These are phyloP conservation scores for Asteroscopus sphinx DNA, from an alignment of 2,888 invertebrate species.

Conservation along the genomic window DNA sequence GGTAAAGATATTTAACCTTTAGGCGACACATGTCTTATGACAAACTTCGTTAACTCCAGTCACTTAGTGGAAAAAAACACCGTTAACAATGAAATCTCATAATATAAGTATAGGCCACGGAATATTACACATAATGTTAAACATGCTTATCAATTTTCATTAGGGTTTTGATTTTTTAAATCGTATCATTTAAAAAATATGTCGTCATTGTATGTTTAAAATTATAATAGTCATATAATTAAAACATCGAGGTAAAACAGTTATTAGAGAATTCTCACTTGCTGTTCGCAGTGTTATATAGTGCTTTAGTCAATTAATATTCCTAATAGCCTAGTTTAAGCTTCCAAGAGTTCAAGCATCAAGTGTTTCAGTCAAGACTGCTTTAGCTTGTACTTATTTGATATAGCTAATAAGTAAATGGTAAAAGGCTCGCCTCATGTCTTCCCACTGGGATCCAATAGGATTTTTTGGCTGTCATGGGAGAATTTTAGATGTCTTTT, in stretches of 20 bases:
- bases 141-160: neutral
- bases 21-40: conserved; percentile 52
- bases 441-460: neutral
- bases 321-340: neutral
- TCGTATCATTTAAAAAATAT: neutral
- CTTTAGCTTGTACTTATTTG: too few species aligned
- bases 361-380: too few species aligned
- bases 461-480: neutral
- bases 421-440: neutral
- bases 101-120: conserved; percentile 15
- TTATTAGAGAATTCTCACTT: too few species aligned
- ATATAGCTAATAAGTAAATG: too few species aligned
- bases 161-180: neutral
- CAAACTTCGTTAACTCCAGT: conserved; percentile 49
- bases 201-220: too few species aligned
- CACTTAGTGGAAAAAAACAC: conserved; percentile 30
- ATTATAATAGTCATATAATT: too few species aligned
- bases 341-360: too few species aligned
- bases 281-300: too few species aligned
- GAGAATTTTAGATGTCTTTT: too few species aligned
- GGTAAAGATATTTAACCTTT: conserved; percentile 54
- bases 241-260: too few species aligned
- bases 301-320: too few species aligned
- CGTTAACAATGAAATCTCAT: conserved; percentile 47
- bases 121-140: conserved; percentile 15